Percentiles rank a stretch among this genome's conserved stretches.
Conservation (phyloP, 2,113 vertebrate species). For the Oreochromis tanganicae region DNA sequence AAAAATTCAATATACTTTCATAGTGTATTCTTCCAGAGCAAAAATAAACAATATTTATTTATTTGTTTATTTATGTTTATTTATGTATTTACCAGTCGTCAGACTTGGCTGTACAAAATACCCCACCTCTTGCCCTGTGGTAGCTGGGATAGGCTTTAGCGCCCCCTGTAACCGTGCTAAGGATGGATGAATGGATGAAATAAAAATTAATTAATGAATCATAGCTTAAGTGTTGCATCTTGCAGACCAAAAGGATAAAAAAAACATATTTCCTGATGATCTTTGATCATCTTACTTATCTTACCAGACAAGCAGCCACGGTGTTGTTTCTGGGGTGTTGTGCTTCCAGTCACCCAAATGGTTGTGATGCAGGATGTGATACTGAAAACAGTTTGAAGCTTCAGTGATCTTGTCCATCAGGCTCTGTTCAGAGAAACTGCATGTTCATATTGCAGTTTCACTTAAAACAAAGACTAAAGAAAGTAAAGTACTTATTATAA, state of each 20-base stretch:
- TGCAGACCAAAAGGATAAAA: background rate
- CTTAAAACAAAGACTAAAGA: background rate
- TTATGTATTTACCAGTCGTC: background rate
- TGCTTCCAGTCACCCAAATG: background rate
- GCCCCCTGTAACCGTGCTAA: rapidly evolving
- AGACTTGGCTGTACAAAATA: background rate
- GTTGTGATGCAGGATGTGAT: background rate
- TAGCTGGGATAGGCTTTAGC: background rate
- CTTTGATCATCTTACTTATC: too few relatives aligned
- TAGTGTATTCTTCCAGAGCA: background rate
- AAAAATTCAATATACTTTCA: background rate
- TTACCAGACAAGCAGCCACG: background rate
- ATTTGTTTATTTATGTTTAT: background rate
- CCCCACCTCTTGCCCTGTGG: background rate
- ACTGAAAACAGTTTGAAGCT: background rate
- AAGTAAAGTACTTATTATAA: background rate
- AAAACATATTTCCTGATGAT: background rate
- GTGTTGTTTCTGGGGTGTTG: background rate
- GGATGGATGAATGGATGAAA: background rate
- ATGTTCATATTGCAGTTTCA: background rate
- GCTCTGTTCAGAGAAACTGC: background rate
- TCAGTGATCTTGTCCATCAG: background rate
- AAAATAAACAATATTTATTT: background rate
- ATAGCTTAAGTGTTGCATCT: background rate
- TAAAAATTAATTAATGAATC: background rate